Conservation (phyloP, 1,140 invertebrate genomes). For the Parasteatoda tepidariorum region DNA sequence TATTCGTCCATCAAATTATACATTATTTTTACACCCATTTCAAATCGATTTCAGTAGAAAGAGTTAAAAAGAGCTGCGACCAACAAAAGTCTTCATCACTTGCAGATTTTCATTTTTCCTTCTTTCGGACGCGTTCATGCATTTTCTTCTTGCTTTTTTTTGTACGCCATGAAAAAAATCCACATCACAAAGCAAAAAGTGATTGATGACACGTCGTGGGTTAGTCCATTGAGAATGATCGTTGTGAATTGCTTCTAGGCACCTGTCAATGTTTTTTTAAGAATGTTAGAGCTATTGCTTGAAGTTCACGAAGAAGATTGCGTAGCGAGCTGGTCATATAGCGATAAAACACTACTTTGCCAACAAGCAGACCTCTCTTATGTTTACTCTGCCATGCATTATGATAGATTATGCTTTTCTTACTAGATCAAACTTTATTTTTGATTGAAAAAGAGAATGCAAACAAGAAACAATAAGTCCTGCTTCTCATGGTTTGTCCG, state of each 20-base stretch:
- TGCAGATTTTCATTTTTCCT: not conserved
- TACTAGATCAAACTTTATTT: constrained; percentile 38
- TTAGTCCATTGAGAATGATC: constrained; percentile 53
- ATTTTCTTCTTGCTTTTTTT: not conserved
- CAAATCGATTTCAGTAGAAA: no score
- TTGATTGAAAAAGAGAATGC: constrained; percentile 31
- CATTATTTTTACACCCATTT: no score
- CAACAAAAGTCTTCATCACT: not conserved
- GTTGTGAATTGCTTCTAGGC: constrained; percentile 35
- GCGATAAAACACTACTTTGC: constrained; percentile 28
- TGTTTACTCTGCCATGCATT: constrained; percentile 35
- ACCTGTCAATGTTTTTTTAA: constrained; percentile 46
- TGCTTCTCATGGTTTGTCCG: no score
- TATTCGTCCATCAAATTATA: no score
- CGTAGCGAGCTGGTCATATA: not conserved
- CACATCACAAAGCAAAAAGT: constrained; percentile 42
- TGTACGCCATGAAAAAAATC: not conserved
- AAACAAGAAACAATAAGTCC: no score
- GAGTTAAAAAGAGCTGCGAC: no score
- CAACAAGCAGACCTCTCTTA: constrained; percentile 11
- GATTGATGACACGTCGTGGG: constrained; percentile 37
- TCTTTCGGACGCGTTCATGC: no score
- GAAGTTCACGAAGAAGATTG: constrained; percentile 22
- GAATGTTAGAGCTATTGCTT: constrained; percentile 4
- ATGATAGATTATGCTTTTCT: constrained; percentile 45